A percentile compares a stretch with the other conserved stretches of the same genome.
Evolutionary conservation across 1,140 invertebrate genomes (phyloP).

Genomic region (Oryctes rhinoceros): DNA sequence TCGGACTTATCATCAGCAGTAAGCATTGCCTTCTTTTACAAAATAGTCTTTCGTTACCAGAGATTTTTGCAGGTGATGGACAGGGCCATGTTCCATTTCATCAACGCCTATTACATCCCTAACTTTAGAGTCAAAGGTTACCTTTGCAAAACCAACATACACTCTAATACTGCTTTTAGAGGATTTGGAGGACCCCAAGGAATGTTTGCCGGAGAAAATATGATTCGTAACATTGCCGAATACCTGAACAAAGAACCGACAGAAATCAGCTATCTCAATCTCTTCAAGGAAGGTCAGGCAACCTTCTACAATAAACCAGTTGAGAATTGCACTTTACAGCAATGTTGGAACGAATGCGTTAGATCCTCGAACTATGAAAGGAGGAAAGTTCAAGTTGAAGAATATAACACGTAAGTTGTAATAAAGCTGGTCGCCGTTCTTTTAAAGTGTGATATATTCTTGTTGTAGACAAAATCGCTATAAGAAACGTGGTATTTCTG

Average conservation of each 20-base stretch:
- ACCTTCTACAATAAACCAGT: slow-evolving; percentile 85
- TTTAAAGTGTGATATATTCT: not conserved
- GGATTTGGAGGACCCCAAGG: slow-evolving; percentile 91
- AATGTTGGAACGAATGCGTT: slow-evolving; percentile 87
- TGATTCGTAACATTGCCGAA: slow-evolving; percentile 79
- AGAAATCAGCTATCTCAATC: slow-evolving; percentile 70
- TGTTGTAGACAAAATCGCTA: slow-evolving; percentile 76
- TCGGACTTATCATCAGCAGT: slow-evolving; percentile 84
- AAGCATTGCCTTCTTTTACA: slow-evolving; percentile 56
- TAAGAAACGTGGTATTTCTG: slow-evolving; percentile 85
- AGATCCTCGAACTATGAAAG: slow-evolving; percentile 72
- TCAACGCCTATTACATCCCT: slow-evolving; percentile 82
- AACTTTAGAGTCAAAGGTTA: slow-evolving; percentile 73
- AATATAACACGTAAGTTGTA: slow-evolving; percentile 75
- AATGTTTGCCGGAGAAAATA: slow-evolving; percentile 84
- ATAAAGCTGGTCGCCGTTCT: not conserved
- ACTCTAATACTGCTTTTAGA: slow-evolving; percentile 90
- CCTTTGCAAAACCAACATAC: slow-evolving; percentile 84
- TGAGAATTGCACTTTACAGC: slow-evolving; percentile 76
- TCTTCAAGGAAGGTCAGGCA: slow-evolving; percentile 81
- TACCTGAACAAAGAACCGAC: slow-evolving; percentile 70
- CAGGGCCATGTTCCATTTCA: slow-evolving; percentile 80
- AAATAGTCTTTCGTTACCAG: slow-evolving; percentile 5
- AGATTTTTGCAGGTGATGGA: slow-evolving; percentile 70
- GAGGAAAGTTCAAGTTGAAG: slow-evolving; percentile 68